Base-by-base conservation (phyloP, 2,113 vertebrate species). In the Nibea albiflora region DNA sequence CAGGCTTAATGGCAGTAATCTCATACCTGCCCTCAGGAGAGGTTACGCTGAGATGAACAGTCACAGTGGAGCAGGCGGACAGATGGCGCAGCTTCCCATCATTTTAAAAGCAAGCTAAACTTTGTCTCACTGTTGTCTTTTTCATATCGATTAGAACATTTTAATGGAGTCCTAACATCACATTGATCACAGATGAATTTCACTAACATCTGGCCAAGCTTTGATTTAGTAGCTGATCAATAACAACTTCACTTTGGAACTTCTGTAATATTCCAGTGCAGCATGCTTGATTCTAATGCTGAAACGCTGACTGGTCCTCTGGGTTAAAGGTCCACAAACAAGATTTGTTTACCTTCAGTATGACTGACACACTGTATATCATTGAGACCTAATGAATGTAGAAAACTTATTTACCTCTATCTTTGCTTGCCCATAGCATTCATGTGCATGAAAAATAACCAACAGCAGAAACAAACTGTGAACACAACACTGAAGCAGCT, bases 21-120 rank as follows among this genome's bases (percentile, higher is more conserved):
- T 68, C 78, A 76, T 12, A 88, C 78, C 73, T 79, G 84, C 57
- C 81, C 26, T 14, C 68, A 81, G 73, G 83, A 73, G 49, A 90
- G 75, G 82, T 81, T 20, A 78, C 53, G 44, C 70, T 83, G 63
- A 76, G 72, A 81, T 62, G 57, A 76, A 82, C 31, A 42, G 64
- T 39, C 11, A 15, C 26, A 49, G 46, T 63, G 65, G 54, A 83
- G 22, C 78, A 78, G 62, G 49, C 63, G 66, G 56, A 20, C 76
- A 85, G 65, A 54, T 85, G 75, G 61, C n/a, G 4, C 0, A 11
- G 52, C 24, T 17, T 71, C 17, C 60, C 26, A 15, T 69, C 10
- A 61, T 73, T 80, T 77, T 4, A 14, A 61, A 56, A 46, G 49
- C 39, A 46, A 2, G 1, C n/a, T 20, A 14, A n/a, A 65, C 24